phyloP scores from a whole-genome alignment of 2,797 vertebrate genomes.

The Heliangelus exortis region DNA sequence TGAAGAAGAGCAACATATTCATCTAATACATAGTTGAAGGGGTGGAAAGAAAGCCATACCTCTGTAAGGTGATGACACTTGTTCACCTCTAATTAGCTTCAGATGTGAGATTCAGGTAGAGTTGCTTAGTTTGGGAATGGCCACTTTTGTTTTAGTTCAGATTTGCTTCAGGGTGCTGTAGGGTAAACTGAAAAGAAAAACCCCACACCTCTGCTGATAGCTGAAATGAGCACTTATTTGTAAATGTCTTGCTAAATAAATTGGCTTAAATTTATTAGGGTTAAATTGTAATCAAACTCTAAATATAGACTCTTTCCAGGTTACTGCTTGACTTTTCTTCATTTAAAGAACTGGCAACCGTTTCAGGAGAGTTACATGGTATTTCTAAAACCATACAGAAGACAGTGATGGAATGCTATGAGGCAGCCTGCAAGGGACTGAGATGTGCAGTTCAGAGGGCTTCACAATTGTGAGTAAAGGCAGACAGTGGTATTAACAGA shows the following conservation, averaged over 20 bases:
- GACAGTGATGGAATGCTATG: background rate
- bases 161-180: background rate
- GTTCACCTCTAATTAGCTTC: background rate
- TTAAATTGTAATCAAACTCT: background rate
- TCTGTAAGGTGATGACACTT: background rate
- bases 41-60: background rate
- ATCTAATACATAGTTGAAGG: background rate
- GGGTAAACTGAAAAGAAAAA: background rate
- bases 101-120: background rate
- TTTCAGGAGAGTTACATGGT: background rate
- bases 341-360: background rate
- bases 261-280: background rate
- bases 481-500: background rate
- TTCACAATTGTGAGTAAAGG: background rate
- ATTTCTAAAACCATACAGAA: background rate
- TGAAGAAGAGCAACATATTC: background rate
- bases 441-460: background rate
- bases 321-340: background rate
- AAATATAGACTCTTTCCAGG: background rate
- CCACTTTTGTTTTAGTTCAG: background rate
- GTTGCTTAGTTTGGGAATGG: background rate
- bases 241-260: slow-evolving; percentile 2
- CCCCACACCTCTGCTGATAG: background rate
- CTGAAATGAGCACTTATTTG: background rate
- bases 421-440: background rate